phyloP scores from a whole-genome alignment of 2,797 vertebrate genomes.

The Coccyzus lansbergi region DNA sequence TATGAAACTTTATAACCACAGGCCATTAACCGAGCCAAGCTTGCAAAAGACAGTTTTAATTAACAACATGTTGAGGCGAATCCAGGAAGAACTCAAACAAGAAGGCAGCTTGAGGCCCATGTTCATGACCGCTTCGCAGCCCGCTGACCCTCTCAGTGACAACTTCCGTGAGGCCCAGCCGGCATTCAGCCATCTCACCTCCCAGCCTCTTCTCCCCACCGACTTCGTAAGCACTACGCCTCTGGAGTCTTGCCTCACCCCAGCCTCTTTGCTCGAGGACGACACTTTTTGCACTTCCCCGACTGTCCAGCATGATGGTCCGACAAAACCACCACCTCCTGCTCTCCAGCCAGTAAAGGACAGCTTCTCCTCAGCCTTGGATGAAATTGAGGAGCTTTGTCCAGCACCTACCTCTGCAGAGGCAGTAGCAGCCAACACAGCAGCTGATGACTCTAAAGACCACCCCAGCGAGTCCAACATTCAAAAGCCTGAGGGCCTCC shows the following conservation, averaged over 20 bases:
- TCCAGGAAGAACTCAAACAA: constrained; percentile 96
- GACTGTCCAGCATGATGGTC: constrained; percentile 70
- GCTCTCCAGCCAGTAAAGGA: constrained; percentile 79
- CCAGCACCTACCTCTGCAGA: constrained; percentile 90
- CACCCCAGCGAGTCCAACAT: constrained; percentile 69
- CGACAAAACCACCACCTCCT: constrained; percentile 74
- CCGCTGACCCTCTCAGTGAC: constrained; percentile 86
- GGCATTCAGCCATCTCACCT: constrained; percentile 80
- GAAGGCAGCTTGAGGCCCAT: constrained; percentile 90
- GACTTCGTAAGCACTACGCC: constrained; percentile 80
- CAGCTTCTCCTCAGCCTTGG: constrained; percentile 89
- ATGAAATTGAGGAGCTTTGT: constrained; percentile 92
- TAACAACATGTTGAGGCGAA: constrained; percentile 98
- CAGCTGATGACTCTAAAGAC: constrained; percentile 77
- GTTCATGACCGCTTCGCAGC: constrained; percentile 84
- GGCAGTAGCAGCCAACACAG: constrained; percentile 68
- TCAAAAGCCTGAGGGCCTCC: constrained; percentile 81
- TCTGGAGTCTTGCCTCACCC: constrained; percentile 93
- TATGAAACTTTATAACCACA: constrained; percentile 97
- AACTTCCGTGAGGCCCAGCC: constrained; percentile 89
- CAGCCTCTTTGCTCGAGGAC: constrained; percentile 92
- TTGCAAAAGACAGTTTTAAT: constrained; percentile 96
- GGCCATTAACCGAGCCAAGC: constrained; percentile 91
- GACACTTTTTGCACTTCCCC: constrained; percentile 87
- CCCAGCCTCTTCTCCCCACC: constrained; percentile 74